phyloP scores from a whole-genome alignment of 2,888 invertebrate genomes.

The Capitulum mitella region DNA sequence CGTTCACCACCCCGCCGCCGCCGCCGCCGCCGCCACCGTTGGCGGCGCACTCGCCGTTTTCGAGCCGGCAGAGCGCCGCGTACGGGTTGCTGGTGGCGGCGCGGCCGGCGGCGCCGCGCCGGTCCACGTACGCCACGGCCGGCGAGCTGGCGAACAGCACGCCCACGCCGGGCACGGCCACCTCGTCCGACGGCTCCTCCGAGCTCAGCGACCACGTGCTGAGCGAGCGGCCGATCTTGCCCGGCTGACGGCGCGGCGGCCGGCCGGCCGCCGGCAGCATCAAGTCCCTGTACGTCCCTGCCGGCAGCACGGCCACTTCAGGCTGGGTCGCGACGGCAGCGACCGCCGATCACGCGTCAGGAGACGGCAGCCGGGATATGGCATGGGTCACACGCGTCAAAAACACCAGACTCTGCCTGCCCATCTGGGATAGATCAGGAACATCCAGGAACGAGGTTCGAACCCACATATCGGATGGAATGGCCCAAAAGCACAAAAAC shows the following conservation, averaged over 20 bases:
- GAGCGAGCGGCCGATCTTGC: not conserved
- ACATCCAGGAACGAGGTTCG: too few relatives aligned
- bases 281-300: slow-evolving; percentile 5
- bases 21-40: too few relatives aligned
- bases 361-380: too few relatives aligned
- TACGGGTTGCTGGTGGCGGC: slow-evolving; percentile 5
- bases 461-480: too few relatives aligned
- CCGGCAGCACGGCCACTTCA: too few relatives aligned
- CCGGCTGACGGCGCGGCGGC: not conserved
- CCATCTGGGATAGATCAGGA: too few relatives aligned
- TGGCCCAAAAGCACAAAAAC: too few relatives aligned
- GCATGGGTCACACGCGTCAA: too few relatives aligned
- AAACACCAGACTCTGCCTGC: too few relatives aligned
- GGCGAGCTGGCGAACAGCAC: not conserved
- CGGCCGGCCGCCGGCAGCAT: not conserved
- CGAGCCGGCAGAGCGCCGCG: not conserved
- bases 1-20: too few relatives aligned
- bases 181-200: not conserved
- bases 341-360: too few relatives aligned
- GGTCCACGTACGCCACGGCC: not conserved
- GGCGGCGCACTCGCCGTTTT: not conserved
- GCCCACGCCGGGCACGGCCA: not conserved
- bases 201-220: slow-evolving; percentile 7
- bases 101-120: not conserved
- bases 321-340: too few relatives aligned